A percentile compares a stretch with the other conserved stretches of the same genome.
These are phyloP conservation scores for Drosophila virilis DNA, from an alignment of 1,140 invertebrate species.

Conservation along the genomic window DNA sequence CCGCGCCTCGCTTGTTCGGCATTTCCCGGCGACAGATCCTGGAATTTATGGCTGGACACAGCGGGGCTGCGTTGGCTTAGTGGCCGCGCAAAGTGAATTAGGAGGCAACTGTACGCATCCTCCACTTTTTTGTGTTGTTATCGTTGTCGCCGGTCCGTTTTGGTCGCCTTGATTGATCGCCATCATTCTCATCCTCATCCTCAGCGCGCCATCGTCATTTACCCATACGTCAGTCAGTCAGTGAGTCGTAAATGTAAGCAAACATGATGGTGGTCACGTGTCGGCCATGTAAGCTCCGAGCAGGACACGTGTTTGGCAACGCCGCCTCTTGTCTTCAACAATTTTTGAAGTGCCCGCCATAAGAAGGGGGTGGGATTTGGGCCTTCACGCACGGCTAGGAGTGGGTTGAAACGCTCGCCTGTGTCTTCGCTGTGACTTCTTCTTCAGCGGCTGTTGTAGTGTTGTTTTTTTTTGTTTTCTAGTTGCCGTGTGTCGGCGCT, in stretches of 20 bases:
- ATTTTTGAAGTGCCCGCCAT: slow-evolving; percentile 62
- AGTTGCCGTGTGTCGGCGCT: slow-evolving; percentile 50
- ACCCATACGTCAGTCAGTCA: slow-evolving; percentile 70
- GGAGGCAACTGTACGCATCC: slow-evolving; percentile 57
- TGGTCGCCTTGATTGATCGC: slow-evolving; percentile 66
- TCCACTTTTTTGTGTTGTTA: slow-evolving; percentile 25
- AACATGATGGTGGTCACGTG: slow-evolving; percentile 82
- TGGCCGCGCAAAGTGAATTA: slow-evolving; percentile 38
- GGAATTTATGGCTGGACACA: slow-evolving; percentile 64
- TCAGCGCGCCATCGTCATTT: slow-evolving; percentile 58
- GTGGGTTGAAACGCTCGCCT: slow-evolving; percentile 27
- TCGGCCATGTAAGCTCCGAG: slow-evolving; percentile 70
- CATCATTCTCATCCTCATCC: slow-evolving; percentile 18
- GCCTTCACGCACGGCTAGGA: neutral
- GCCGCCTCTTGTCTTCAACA: slow-evolving; percentile 72
- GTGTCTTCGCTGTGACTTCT: slow-evolving; percentile 39
- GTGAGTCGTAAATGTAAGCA: slow-evolving; percentile 77
- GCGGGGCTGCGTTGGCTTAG: slow-evolving; percentile 21
- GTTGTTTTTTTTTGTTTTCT: slow-evolving; percentile 40
- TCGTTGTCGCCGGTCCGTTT: slow-evolving; percentile 31
- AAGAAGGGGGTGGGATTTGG: slow-evolving; percentile 34
- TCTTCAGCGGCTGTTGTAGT: neutral
- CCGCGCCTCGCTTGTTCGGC: neutral
- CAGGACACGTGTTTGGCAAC: slow-evolving; percentile 70
- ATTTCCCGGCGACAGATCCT: slow-evolving; percentile 32